These are phyloP conservation scores for Conopomorpha cramerella DNA, from an alignment of 1,140 invertebrate genomes.

Conservation along the genomic window DNA sequence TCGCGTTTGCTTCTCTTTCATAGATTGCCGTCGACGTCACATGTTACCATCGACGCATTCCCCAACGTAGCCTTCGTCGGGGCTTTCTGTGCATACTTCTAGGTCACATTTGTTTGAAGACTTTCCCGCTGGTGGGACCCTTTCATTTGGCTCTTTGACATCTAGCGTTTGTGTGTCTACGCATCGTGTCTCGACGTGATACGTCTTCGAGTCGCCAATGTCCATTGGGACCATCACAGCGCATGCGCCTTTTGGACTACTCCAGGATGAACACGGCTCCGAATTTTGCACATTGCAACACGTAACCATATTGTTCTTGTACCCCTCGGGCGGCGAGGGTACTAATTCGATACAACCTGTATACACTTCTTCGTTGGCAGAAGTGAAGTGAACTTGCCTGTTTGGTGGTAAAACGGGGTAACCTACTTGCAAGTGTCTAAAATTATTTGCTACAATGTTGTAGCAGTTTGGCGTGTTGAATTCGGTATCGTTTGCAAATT, in stretches of 20 bases:
- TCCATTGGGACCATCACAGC: constrained; percentile 45
- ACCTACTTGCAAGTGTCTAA: constrained; percentile 78
- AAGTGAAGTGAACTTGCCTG: constrained; percentile 48
- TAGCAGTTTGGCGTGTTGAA: constrained; percentile 36
- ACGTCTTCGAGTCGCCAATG: constrained; percentile 30
- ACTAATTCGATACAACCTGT: constrained; percentile 66
- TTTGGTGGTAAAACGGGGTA: constrained; percentile 68
- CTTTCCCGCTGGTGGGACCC: constrained; percentile 39
- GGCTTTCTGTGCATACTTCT: constrained; percentile 77
- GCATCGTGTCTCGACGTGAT: constrained; percentile 52
- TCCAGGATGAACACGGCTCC: constrained; percentile 37
- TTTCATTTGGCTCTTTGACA: constrained; percentile 28
- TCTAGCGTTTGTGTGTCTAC: constrained; percentile 64
- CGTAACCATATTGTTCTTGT: constrained; percentile 57
- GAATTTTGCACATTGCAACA: constrained; percentile 22
- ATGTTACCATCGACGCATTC: constrained; percentile 67
- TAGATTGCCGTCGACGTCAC: constrained; percentile 67
- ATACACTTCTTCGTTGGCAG: constrained; percentile 42
- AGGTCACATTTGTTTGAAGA: constrained; percentile 45
- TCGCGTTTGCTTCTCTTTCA: too few species aligned
- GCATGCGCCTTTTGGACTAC: constrained; percentile 41
- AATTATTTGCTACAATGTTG: constrained; percentile 61
- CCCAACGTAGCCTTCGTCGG: constrained; percentile 86
- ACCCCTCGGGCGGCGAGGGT: constrained; percentile 72
- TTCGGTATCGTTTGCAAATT: constrained; percentile 56